phyloP scores from a whole-genome alignment of 2,113 vertebrate species.

The Dasyornis broadbenti region DNA sequence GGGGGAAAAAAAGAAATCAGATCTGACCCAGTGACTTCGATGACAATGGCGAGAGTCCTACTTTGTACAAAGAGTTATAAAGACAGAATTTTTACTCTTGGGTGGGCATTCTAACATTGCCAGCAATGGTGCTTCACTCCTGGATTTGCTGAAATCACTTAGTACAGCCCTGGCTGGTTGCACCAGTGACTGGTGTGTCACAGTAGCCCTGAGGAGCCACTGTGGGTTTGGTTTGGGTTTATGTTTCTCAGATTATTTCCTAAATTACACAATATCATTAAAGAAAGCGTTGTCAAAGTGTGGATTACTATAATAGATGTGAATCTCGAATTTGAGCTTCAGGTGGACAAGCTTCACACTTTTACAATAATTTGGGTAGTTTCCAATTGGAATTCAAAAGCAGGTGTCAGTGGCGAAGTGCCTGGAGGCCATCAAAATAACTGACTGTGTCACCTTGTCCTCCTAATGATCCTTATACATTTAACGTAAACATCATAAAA shows the following conservation, averaged over 20 bases:
- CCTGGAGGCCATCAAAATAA: slow-evolving; percentile 66
- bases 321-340: neutral
- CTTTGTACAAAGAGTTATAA: slow-evolving; percentile 23
- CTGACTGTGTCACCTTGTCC: slow-evolving; percentile 71
- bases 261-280: neutral
- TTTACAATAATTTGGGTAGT: slow-evolving; percentile 25
- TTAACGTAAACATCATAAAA: slow-evolving; percentile 70
- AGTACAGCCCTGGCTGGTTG: neutral
- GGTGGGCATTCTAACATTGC: slow-evolving; percentile 26
- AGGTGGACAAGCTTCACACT: neutral
- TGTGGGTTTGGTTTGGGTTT: neutral
- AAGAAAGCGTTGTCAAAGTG: neutral
- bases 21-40: slow-evolving; percentile 55
- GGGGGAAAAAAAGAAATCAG: slow-evolving; percentile 45
- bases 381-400: slow-evolving; percentile 58
- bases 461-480: slow-evolving; percentile 71
- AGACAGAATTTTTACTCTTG: slow-evolving; percentile 33
- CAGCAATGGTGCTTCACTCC: neutral
- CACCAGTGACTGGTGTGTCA: neutral
- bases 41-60: slow-evolving; percentile 54
- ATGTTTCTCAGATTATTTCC: neutral
- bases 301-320: neutral
- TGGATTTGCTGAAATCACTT: neutral
- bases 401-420: slow-evolving; percentile 63
- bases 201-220: neutral